phyloP scores from a whole-genome alignment of 1,140 invertebrate genomes.

The Drosophila ananassae region DNA sequence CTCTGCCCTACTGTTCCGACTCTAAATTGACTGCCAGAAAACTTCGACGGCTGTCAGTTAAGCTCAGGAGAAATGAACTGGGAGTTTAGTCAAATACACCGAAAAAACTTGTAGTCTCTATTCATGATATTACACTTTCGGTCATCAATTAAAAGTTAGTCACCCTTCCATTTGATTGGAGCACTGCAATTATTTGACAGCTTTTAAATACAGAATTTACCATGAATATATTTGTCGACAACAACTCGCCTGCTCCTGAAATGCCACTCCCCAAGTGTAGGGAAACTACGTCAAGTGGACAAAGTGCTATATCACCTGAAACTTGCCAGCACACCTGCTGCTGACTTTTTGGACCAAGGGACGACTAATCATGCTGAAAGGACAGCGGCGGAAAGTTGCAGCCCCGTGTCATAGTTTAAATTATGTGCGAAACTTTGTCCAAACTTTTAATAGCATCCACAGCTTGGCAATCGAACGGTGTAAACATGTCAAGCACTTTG shows the following conservation, averaged over 20 bases:
- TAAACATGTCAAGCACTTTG: slow-evolving; percentile 50
- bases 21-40: slow-evolving; percentile 56
- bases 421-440: slow-evolving; percentile 74
- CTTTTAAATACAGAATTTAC: neutral
- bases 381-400: slow-evolving; percentile 34
- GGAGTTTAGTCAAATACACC: slow-evolving; percentile 6
- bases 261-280: slow-evolving; percentile 15
- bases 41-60: slow-evolving; percentile 47
- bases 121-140: too few species aligned
- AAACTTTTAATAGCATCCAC: slow-evolving; percentile 77
- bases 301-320: slow-evolving; percentile 68
- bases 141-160: too few species aligned
- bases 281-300: slow-evolving; percentile 43
- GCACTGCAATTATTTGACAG: neutral
- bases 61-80: slow-evolving; percentile 26
- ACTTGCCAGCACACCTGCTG: slow-evolving; percentile 38
- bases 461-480: slow-evolving; percentile 40
- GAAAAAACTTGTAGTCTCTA: neutral
- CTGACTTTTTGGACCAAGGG: slow-evolving; percentile 18
- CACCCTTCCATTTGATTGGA: neutral
- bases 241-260: neutral
- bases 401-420: slow-evolving; percentile 77
- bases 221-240: neutral
- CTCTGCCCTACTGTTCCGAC: slow-evolving; percentile 1
- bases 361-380: slow-evolving; percentile 66